Base-by-base conservation (phyloP, 2,797 vertebrate species). In the Sarcoramphus papa region DNA sequence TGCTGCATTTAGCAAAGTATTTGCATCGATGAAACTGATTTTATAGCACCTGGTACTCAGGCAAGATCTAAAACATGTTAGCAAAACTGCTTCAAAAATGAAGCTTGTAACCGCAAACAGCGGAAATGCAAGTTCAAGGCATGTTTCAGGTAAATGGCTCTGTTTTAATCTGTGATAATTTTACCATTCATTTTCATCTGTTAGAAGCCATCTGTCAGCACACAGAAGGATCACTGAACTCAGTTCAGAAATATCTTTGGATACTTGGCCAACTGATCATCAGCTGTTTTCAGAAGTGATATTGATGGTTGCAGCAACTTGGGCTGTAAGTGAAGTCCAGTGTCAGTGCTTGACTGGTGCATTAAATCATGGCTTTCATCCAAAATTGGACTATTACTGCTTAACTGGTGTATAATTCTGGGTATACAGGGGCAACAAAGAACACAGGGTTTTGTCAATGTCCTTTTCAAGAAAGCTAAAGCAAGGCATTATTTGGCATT, bases 291-390 rank as follows among this genome's bases (percentile, higher is more conserved):
- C 68, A 77, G 23, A 77, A 87, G 50, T 21, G 68, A 20, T 65
- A 81, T 5, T 67, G 67, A 35, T 69, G 68, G 53, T 14, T 57
- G 64, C 62, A 85, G 75, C 78, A 80, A 27, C 48, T 57, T 1
- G 0, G 48, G 47, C 65, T 83, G 12, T 23, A 19, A 78, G 37
- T 41, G 48, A 68, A 83, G 68, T 68, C 57, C 47, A 56, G 68
- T 56, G 43, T 88, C 75, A 65, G 79, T 53, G 75, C 64, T 79
- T 75, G 85, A 76, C 3, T 2, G 10, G 50, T 48, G 45, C 78
- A 90, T 89, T 93, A 90, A 95, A 90, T 72, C 27, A n/a, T 72
- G 68, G 68, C 84, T 85, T 91, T 77, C 75, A 33, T 83, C 47
- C 81, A 78, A 77, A 92, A 83, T 7, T 45, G 64, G 63, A 25